Percentiles rank a stretch among this genome's conserved stretches.
phyloP scores from a whole-genome alignment of 2,888 invertebrate species.

The Deroplatys truncata region DNA sequence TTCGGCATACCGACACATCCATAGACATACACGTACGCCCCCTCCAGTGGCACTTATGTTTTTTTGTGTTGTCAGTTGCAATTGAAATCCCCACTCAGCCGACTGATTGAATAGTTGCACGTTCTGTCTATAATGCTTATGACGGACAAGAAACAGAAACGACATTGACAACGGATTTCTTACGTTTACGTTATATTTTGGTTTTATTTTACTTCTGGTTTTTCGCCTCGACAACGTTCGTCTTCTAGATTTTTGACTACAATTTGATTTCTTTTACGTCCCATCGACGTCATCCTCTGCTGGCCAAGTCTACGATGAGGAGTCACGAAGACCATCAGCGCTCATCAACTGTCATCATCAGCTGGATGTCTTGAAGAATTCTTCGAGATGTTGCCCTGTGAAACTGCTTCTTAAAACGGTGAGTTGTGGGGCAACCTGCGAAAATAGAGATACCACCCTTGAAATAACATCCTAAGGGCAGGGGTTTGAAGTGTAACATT shows the following conservation, averaged over 20 bases:
- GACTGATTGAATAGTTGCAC: conserved; percentile 1
- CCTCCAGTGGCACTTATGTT: not conserved
- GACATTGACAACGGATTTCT: not conserved
- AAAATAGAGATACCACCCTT: too few species aligned
- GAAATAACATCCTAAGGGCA: not conserved
- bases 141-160: not conserved
- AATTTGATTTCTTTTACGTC: not conserved
- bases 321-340: not conserved
- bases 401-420: conserved; percentile 12
- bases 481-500: too few species aligned
- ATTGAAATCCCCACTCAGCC: not conserved
- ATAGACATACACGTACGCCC: conserved; percentile 5
- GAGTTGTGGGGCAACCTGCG: not conserved
- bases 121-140: not conserved
- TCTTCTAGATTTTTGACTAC: not conserved
- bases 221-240: not conserved
- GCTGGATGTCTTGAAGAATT: not conserved
- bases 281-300: not conserved
- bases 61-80: conserved; percentile 3
- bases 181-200: not conserved
- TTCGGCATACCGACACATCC: not conserved
- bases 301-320: not conserved
- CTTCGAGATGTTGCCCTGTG: conserved; percentile 4
- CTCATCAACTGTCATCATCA: not conserved
- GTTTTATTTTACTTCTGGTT: not conserved